Evolutionary conservation across 2,113 vertebrate species (phyloP), one percentile per base, ranked within the genome.

Genomic region (Glaucomys volans): DNA sequence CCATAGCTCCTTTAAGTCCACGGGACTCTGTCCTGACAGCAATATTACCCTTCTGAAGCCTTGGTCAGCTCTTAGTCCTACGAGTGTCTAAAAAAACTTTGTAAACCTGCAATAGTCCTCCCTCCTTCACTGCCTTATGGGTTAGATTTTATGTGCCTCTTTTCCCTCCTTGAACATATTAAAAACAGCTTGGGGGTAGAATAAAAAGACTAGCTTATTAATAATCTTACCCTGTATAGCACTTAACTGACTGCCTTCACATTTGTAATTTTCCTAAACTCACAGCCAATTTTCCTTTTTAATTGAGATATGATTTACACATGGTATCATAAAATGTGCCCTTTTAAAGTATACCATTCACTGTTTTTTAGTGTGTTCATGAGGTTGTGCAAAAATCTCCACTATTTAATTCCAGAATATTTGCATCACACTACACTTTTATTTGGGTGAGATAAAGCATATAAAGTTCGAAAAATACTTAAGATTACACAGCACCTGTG

Each of bases 321-420:
- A 47, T 0, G 47, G 6, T 89, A 40, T 18, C 50, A 86, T 96
- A 81, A 84, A 90, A 76, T 57, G 8, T 66, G 16, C 30, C 22
- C 44, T 66, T 83, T 84, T 87, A 35, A 94, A 90, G 35, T 64
- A 16, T n/a, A 50, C 5, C 8, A 12, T 35, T 69, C 42, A 76
- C n/a, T 83, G 64, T 30, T 82, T 91, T 87, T 87, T 47, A 69
- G 13, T 42, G n/a, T 40, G 76, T 59, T 86, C 35, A 47, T 24
- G 35, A 96, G 30, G 37, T 42, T 52, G 26, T 75, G 11, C 9
- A 62, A 95, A 17, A 8, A 37, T 57, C 18, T 62, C 12, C 28
- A 66, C 9, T 83, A 54, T 71, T 95, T 80, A 89, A 81, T 80
- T 94, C n/a, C 72, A 94, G 50, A 52, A 84, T 26, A 52, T 75